Conservation (phyloP, 2,888 invertebrate genomes). For the Trimorus sp. region DNA sequence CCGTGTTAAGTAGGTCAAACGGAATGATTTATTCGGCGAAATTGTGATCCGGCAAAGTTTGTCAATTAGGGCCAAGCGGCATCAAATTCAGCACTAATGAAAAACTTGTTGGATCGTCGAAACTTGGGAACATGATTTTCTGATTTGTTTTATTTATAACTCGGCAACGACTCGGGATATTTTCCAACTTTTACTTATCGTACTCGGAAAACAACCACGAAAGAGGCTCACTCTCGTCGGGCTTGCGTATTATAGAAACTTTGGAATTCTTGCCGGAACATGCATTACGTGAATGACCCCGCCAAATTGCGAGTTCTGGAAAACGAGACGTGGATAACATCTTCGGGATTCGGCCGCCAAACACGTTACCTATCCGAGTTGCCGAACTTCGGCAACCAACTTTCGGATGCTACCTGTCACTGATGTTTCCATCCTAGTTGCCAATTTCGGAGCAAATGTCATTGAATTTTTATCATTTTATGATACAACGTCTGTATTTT, state of each 20-base stretch:
- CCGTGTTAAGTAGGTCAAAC: background rate
- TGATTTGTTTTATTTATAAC: constrained; percentile 58
- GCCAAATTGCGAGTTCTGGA: constrained; percentile 67
- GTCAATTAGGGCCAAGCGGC: constrained; percentile 50
- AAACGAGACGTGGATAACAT: constrained; percentile 62
- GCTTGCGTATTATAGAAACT: constrained; percentile 66
- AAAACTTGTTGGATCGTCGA: constrained; percentile 45
- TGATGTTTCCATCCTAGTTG: background rate
- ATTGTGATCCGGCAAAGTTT: constrained; percentile 29
- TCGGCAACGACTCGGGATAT: constrained; percentile 47
- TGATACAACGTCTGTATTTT: background rate
- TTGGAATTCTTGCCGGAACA: constrained; percentile 72
- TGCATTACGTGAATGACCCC: constrained; percentile 70
- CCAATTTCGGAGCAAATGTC: background rate
- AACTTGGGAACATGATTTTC: constrained; percentile 54
- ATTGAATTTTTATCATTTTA: too few species aligned
- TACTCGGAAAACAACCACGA: constrained; percentile 48
- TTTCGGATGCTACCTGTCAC: constrained; percentile 47
- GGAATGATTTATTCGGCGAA: constrained; percentile 5
- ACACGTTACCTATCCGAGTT: constrained; percentile 42
- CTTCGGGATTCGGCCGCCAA: constrained; percentile 38
- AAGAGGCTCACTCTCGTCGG: constrained; percentile 40
- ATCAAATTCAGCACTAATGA: constrained; percentile 54
- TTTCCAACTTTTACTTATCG: constrained; percentile 60
- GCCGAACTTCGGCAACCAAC: constrained; percentile 32